phyloP scores from a whole-genome alignment of 92 coral and sea anemone genomes.

The Phymanthus crucifer region DNA sequence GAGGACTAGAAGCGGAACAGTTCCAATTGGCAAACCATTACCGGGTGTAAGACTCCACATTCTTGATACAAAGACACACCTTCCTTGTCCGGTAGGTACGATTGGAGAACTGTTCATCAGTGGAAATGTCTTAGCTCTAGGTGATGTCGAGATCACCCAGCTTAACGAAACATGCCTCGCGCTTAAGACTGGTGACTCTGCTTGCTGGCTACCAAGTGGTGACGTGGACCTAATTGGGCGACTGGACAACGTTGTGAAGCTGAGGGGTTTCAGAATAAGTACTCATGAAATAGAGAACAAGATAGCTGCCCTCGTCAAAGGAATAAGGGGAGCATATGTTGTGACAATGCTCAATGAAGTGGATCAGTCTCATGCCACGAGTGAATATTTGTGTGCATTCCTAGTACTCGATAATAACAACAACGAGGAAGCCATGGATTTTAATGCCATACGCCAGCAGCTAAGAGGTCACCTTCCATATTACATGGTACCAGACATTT shows the following conservation, averaged over 20 bases:
- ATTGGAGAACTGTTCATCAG: constrained; percentile 6
- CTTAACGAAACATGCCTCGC: not conserved
- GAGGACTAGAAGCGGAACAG: not conserved
- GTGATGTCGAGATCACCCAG: not conserved
- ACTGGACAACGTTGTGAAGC: not conserved
- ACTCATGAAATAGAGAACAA: constrained; percentile 10
- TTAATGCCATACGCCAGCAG: not conserved
- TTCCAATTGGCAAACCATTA: not conserved
- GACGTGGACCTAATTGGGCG: not conserved
- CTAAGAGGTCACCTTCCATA: constrained; percentile 1
- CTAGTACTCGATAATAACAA: not conserved
- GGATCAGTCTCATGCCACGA: not conserved
- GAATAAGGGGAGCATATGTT: not conserved
- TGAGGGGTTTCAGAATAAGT: constrained; percentile 2
- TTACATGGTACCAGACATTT: constrained; percentile 9
- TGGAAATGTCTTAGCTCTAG: constrained; percentile 3
- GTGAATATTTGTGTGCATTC: constrained; percentile 1
- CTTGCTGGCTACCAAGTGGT: constrained; percentile 8
- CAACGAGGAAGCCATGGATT: not conserved
- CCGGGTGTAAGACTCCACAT: not conserved
- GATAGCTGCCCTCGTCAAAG: not conserved
- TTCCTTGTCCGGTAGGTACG: not conserved
- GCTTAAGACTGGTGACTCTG: constrained; percentile 12
- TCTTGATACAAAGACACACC: not conserved
- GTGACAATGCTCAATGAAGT: not conserved